Evolutionary conservation across 92 coral and sea anemone genomes (phyloP).

Genomic region (Phymanthus crucifer): DNA sequence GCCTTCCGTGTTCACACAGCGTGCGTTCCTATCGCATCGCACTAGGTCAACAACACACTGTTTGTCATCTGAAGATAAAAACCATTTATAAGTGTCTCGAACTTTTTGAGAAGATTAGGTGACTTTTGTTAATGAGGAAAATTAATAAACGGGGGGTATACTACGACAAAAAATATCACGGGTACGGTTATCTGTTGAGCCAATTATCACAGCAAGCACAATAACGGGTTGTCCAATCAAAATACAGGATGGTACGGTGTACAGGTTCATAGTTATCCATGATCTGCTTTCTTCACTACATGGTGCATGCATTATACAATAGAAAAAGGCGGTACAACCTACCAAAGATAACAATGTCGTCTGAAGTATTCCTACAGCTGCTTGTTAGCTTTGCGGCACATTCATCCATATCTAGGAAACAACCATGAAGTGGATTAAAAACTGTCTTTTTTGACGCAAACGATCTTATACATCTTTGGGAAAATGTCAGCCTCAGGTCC

Average conservation of each 20-base stretch:
- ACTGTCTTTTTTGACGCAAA: not conserved
- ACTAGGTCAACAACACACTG: not conserved
- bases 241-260: no score
- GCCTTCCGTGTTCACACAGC: constrained; percentile 54
- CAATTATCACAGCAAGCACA: no score
- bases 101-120: no score
- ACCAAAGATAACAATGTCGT: constrained; percentile 7
- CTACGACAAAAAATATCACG: not conserved
- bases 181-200: not conserved
- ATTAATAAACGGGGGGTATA: not conserved
- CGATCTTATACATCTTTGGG: no score
- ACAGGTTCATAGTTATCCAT: no score
- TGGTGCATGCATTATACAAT: no score
- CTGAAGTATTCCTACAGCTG: constrained; percentile 24
- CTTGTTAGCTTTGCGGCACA: constrained; percentile 38
- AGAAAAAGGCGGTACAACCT: not conserved
- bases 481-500: no score
- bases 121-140: not conserved
- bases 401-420: constrained; percentile 47
- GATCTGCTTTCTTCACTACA: no score
- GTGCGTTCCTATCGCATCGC: constrained; percentile 40
- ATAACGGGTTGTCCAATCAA: no score
- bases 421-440: not conserved
- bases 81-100: not conserved
- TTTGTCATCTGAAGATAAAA: constrained; percentile 1